Base-by-base conservation (phyloP, 2,113 vertebrate species). In the Tachysurus fulvidraco region DNA sequence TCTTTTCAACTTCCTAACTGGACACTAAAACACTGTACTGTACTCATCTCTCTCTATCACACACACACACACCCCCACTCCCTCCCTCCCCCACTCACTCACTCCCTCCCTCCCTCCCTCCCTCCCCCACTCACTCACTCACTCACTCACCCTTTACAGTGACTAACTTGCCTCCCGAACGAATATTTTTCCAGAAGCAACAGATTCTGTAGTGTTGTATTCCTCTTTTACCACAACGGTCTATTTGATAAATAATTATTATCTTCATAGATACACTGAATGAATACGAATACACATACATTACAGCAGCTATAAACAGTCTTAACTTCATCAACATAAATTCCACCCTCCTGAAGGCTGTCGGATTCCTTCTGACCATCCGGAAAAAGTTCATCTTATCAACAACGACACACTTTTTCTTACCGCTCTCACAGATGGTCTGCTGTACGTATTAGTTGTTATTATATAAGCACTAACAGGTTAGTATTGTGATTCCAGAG, bases 1-100 rank as follows among this genome's bases (percentile, higher is more conserved):
- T 83, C 82, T 86, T 44, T 86, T 86, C 60, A 69, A 86, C 84
- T 83, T 87, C 83, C 73, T 71, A 60, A 85, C 83, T 76, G 86
- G 86, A 90, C 86, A 86, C 74, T 83, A 79, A 87, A 81, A 87
- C 28, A 79, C 60, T 69, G 83, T 54, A 82, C 71, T 64, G 83
- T 46, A 81, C 59, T 44, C 44, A 62, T 60, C 62, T 65, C 55
- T 78, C 28, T 71, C 25, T 71, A 50, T 50, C 46, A 7, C 46
- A 50, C 46, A 7, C 46, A 50, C 46, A 7, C 46, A 50, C 46
- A n/a, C n/a, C 78, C 30, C 36, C 17, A 14, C 36, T 23, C 30
- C 36, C 1, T 62, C 55, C 9, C 36, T 41, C 8, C 52, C 44
- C 6, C 28, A 7, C 83, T 76, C 67, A n/a, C 71, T 30, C 30